A percentile compares a stretch with the other conserved stretches of the same genome.
Evolutionary conservation across 1,140 invertebrate genomes (phyloP).

Genomic region (Littorina saxatilis): DNA sequence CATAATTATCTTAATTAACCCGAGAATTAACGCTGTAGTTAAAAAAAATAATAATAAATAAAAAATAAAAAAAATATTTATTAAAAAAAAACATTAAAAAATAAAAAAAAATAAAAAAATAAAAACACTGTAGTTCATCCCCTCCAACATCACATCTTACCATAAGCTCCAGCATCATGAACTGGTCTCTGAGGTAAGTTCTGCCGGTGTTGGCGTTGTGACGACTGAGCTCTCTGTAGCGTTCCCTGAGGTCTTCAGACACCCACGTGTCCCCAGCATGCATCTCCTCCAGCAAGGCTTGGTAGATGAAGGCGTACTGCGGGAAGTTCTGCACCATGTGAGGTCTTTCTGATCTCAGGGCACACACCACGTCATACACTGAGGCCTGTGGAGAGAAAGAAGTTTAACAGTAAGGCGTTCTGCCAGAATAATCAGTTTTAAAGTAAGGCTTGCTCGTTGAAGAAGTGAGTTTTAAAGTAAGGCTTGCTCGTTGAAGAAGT

Average conservation of each 20-base stretch:
- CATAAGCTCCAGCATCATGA: slow-evolving; percentile 16
- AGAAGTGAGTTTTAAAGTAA: too few relatives aligned
- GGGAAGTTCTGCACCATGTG: slow-evolving; percentile 24
- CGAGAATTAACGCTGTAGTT: too few relatives aligned
- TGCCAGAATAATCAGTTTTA: too few relatives aligned
- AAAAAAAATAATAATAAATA: too few relatives aligned
- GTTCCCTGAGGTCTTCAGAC: neutral
- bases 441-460: too few relatives aligned
- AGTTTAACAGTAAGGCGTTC: neutral
- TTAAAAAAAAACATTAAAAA: too few relatives aligned
- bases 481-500: too few relatives aligned
- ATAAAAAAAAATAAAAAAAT: too few relatives aligned
- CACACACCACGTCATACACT: slow-evolving; percentile 24
- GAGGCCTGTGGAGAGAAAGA: slow-evolving; percentile 5
- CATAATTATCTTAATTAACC: too few relatives aligned
- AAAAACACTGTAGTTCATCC: too few relatives aligned
- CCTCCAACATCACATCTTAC: neutral
- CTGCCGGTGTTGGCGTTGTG: slow-evolving; percentile 21
- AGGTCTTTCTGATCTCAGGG: slow-evolving; percentile 6
- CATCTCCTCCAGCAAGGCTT: slow-evolving; percentile 7
- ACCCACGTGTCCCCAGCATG: slow-evolving; percentile 26
- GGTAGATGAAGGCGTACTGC: slow-evolving; percentile 17
- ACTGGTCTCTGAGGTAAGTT: slow-evolving; percentile 30
- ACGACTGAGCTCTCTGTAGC: neutral
- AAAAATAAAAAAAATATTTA: too few relatives aligned